Evolutionary conservation across 2,113 vertebrate species (phyloP), one percentile per base, ranked within the genome.

Genomic region (Cromileptes altivelis): DNA sequence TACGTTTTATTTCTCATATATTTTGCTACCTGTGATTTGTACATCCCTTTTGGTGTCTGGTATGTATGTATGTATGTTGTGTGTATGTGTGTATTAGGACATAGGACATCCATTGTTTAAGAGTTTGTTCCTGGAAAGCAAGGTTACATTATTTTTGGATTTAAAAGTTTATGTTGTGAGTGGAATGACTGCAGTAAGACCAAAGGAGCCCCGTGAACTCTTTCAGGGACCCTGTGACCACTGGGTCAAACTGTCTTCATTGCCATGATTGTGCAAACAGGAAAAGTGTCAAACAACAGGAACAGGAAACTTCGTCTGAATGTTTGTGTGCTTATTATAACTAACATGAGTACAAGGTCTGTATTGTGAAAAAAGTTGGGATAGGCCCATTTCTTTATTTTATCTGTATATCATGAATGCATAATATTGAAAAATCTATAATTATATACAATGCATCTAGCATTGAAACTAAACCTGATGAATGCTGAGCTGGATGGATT

Each of bases 301-400:
- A 73, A 57, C 30, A 25, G 45, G 53, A 67, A 67, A 70, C 30
- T 37, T 63, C 4, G 18, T 82, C 37, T 78, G 11, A 64, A 69
- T 63, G 18, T 19, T 70, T 52, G 8, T 62, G 53, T 53, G 30
- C 42, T 49, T 27, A 58, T 21, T 57, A 37, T 57, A 11, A 58
- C 17, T 37, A 15, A 27, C 18, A 64, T 18, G 2, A 40, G 33
- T 14, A 6, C 19, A 45, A 3, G 11, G 2, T 25, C 45, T 53
- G 50, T 13, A 21, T 17, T 72, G 47, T 33, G 42, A 33, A 72
- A 63, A 37, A 19, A 19, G 33, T n/a, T 50, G 50, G 49, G 13
- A 53, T 45, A 47, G 19, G 50, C 7, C 42, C 11, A 9, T 76
- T 25, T 70, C 1, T 61, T 52, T 11, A 21, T 33, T 55, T 49